Evolutionary conservation across 2,888 invertebrate genomes (phyloP).

Genomic region (Carpatolechia fugitivella): DNA sequence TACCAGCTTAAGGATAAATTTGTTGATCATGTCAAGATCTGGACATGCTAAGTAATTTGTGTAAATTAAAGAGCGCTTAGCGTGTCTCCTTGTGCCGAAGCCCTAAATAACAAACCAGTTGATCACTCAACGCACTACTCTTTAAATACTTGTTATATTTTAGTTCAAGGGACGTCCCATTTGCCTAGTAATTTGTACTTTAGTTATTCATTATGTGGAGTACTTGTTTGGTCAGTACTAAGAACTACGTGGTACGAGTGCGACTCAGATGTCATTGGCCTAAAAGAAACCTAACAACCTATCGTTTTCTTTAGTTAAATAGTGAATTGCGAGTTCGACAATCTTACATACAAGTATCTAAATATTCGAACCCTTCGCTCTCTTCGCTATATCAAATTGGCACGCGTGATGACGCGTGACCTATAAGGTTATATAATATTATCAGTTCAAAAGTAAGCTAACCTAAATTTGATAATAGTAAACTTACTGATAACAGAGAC

Average conservation of each 20-base stretch:
- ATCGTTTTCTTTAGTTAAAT: background rate
- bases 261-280: background rate
- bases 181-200: background rate
- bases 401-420: background rate
- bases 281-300: background rate
- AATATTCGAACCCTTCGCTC: background rate
- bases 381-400: background rate
- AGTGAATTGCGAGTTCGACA: background rate
- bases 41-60: background rate
- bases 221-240: background rate
- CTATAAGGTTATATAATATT: no score
- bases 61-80: background rate
- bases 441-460: no score
- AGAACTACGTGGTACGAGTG: no score
- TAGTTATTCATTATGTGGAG: background rate
- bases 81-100: constrained; percentile 41
- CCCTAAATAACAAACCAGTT: constrained; percentile 37
- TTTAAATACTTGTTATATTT: constrained; percentile 13
- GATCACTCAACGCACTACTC: background rate
- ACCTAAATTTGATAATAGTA: no score
- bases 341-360: background rate
- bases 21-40: background rate
- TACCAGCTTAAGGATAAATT: no score
- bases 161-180: constrained; percentile 12
- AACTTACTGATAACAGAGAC: no score